These are phyloP conservation scores for Bubalus kerabau DNA, from an alignment of 2,113 vertebrate genomes.

Conservation along the genomic window DNA sequence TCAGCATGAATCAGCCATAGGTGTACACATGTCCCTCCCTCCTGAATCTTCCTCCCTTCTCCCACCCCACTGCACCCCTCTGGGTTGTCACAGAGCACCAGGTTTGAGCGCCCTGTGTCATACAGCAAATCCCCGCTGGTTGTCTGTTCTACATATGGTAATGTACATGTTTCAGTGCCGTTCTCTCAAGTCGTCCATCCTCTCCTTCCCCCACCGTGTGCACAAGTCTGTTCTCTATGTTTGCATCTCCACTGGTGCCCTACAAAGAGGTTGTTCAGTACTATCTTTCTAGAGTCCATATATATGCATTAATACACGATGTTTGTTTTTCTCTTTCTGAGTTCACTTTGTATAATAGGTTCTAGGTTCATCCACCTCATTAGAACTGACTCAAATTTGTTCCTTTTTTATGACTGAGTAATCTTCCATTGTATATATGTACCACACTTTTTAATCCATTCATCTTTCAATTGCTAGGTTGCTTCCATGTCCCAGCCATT, in stretches of 20 bases:
- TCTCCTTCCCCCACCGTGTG: neutral
- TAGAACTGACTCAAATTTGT: neutral
- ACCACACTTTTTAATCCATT: neutral
- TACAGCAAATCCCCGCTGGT: neutral
- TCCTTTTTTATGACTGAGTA: neutral
- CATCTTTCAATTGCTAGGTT: neutral
- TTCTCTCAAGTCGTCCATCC: neutral
- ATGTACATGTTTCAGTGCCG: neutral
- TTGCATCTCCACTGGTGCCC: neutral
- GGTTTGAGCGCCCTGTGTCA: neutral
- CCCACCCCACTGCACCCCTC: fast-evolving
- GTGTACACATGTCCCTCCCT: neutral
- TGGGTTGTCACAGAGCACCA: neutral
- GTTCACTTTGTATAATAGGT: neutral
- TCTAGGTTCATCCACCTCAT: neutral
- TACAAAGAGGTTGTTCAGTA: neutral
- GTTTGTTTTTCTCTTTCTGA: neutral
- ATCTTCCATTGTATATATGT: neutral
- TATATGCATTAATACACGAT: neutral
- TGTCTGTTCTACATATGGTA: neutral
- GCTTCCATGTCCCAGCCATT: neutral
- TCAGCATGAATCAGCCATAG: neutral
- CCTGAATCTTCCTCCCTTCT: neutral
- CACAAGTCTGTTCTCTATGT: neutral
- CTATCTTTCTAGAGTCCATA: neutral